Base-by-base conservation (phyloP, 1,140 invertebrate genomes). In the Penaeus vannamei region DNA sequence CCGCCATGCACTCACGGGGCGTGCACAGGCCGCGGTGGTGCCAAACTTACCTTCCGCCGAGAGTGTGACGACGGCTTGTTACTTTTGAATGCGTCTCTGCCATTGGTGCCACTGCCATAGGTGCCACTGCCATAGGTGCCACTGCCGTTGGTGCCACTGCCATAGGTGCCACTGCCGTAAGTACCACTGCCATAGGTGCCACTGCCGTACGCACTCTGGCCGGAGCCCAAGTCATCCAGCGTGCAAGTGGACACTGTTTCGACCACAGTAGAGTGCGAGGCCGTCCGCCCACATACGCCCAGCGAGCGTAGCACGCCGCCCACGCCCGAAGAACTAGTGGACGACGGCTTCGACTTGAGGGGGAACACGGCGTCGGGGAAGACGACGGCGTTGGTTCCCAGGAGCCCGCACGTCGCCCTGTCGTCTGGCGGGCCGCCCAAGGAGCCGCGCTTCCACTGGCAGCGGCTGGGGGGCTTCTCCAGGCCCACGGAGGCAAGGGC, bases 161-260 rank as follows among this genome's bases (percentile, higher is more conserved):
- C 46, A 14, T 53, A 53, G 46, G 53, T 53, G 53, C 17, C 53
- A 53, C 53, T 53, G 53, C 53, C 53, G 14, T 53, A 53, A 12
- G 53, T 53, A 1, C 53, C 53, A 53, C 53, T 53, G 12, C 53
- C 53, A 17, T 53, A 53, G 53, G 53, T 53, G 53, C 53, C 53
- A 17, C 53, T 53, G 8, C 53, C 53, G 53, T 53, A 53, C 12
- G 53, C 53, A 17, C 53, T 53, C 53, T 53, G 53, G 53, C 53
- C 53, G 53, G 53, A 53, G 53, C 53, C 53, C 53, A 53, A 12
- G 61, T 82, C 77, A 14, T 83, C 86, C 23, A 87, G 22, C 5
- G 86, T 83, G 53, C 64, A 87, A 29, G 86, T 87, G 42, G 80
- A 87, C 23, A 87, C 80, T 12, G 79, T 87, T 80, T 87, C 86